phyloP scores from a whole-genome alignment of 64 coral and sea anemone genomes.

The Stylophora pistillata region DNA sequence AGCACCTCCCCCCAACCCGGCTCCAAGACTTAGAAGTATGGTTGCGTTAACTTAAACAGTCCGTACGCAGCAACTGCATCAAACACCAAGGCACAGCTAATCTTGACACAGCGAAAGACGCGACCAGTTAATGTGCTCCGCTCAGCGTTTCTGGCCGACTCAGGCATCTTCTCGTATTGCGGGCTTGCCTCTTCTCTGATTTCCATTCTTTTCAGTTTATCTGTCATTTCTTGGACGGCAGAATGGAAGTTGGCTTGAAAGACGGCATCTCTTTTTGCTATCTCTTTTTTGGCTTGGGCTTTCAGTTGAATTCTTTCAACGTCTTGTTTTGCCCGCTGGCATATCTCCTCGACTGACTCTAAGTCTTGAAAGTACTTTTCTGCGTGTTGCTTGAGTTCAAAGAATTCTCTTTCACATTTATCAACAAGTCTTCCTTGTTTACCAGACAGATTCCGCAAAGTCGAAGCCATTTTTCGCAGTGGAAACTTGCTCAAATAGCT shows the following conservation, averaged over 20 bases:
- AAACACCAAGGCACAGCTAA: neutral
- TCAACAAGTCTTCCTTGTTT: neutral
- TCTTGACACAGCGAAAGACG: conserved; percentile 3
- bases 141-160: neutral
- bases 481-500: neutral
- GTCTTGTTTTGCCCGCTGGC: neutral
- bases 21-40: neutral
- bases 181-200: neutral
- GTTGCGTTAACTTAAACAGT: conserved; percentile 8
- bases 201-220: neutral
- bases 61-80: conserved; percentile 14
- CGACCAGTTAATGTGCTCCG: neutral
- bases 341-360: neutral
- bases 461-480: neutral
- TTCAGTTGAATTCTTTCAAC: neutral
- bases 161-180: neutral
- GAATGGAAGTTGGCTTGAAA: neutral
- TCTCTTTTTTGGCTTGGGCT: neutral
- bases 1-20: too few relatives aligned
- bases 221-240: neutral
- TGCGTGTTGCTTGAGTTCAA: neutral
- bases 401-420: neutral
- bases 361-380: neutral
- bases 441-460: neutral
- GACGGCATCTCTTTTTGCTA: neutral